A percentile compares a stretch with the other conserved stretches of the same genome.
Evolutionary conservation across 1,140 invertebrate genomes (phyloP).

Genomic region (Gerris buenoi): DNA sequence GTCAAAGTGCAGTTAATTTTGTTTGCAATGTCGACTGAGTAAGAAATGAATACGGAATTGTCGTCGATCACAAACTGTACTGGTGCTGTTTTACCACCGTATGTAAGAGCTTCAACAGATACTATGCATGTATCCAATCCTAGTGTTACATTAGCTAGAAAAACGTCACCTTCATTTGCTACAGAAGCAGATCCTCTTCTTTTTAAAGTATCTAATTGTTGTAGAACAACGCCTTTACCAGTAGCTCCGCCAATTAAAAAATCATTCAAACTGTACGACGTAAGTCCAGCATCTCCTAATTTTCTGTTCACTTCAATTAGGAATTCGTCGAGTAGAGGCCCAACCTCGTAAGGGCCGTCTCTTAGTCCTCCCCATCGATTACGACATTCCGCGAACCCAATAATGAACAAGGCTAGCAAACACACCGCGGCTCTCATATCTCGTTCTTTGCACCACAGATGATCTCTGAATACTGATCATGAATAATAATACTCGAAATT

Average conservation of each 20-base stretch:
- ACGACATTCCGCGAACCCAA: neutral
- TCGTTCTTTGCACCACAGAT: too few relatives aligned
- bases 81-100: neutral
- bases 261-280: neutral
- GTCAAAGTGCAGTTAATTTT: neutral
- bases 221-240: neutral
- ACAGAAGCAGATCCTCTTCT: neutral
- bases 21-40: neutral
- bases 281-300: neutral
- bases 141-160: neutral
- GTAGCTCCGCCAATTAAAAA: neutral
- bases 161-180: neutral
- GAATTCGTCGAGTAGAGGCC: neutral
- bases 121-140: neutral
- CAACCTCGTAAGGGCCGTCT: neutral
- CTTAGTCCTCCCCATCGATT: neutral
- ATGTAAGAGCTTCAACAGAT: neutral
- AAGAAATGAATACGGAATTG: neutral
- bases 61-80: neutral
- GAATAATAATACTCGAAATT: too few relatives aligned
- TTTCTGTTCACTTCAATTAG: neutral
- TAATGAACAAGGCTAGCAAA: too few relatives aligned
- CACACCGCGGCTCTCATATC: too few relatives aligned
- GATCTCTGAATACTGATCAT: too few relatives aligned
- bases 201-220: neutral